Percentiles rank a stretch among this genome's conserved stretches.
phyloP scores from a whole-genome alignment of 2,113 vertebrate genomes.

The Seriola aureovittata region DNA sequence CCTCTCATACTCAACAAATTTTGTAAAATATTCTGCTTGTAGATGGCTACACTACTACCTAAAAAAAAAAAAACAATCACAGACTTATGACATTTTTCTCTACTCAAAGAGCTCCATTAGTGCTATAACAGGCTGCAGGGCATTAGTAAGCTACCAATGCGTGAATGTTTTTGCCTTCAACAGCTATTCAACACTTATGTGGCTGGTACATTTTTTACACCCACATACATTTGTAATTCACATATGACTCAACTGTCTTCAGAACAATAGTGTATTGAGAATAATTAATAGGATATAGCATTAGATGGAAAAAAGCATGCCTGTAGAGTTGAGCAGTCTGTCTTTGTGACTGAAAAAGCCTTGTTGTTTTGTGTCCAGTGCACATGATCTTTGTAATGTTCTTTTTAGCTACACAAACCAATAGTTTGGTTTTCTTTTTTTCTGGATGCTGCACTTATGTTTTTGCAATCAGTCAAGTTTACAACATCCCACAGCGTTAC shows the following conservation, averaged over 20 bases:
- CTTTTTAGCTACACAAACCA: background rate
- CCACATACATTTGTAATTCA: conserved; percentile 20
- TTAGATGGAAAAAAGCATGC: conserved; percentile 77
- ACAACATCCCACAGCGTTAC: background rate
- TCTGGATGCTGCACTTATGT: background rate
- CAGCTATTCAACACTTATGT: conserved; percentile 19
- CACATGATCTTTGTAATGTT: background rate
- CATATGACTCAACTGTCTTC: background rate
- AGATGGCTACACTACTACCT: conserved; percentile 4
- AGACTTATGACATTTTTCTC: conserved; percentile 43
- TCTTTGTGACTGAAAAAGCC: background rate
- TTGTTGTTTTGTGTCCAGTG: background rate
- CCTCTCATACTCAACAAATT: conserved; percentile 4
- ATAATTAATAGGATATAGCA: conserved; percentile 2
- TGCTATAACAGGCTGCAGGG: conserved; percentile 29
- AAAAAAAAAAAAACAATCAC: conserved; percentile 21
- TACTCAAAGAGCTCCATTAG: conserved; percentile 33
- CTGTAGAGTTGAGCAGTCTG: conserved; percentile 17
- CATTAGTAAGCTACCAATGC: conserved; percentile 14
- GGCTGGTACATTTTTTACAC: background rate
- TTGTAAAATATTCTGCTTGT: conserved; percentile 17
- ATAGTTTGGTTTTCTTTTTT: background rate
- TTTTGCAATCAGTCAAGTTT: conserved; percentile 1
- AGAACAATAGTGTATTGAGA: conserved; percentile 4
- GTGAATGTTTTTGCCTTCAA: conserved; percentile 5